Evolutionary conservation across 1,140 invertebrate species (phyloP).

Genomic region (Drosophila ambigua): DNA sequence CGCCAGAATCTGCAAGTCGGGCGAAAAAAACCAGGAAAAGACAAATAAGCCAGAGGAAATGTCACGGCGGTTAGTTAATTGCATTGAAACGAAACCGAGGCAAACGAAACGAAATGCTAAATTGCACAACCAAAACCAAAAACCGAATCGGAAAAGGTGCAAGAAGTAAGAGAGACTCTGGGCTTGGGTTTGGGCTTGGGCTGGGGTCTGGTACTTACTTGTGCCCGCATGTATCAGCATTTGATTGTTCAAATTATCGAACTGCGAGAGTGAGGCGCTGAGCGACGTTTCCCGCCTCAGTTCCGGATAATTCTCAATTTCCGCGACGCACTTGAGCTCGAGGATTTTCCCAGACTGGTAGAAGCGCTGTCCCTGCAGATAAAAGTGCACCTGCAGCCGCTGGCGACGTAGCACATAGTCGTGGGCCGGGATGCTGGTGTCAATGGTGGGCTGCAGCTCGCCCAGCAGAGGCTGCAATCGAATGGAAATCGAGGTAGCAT

Average conservation of each 20-base stretch:
- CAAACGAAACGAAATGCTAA: constrained; percentile 2
- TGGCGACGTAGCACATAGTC: constrained; percentile 76
- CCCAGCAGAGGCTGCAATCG: constrained; percentile 65
- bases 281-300: constrained; percentile 68
- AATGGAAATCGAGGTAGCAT: background rate
- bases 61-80: constrained; percentile 21
- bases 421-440: constrained; percentile 76
- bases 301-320: constrained; percentile 82
- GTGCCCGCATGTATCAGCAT: constrained; percentile 75
- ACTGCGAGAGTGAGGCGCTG: constrained; percentile 66
- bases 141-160: background rate
- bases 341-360: constrained; percentile 66
- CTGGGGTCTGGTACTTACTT: constrained; percentile 41
- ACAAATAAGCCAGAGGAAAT: constrained; percentile 5
- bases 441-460: constrained; percentile 72
- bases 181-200: too few species aligned
- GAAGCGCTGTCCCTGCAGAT: constrained; percentile 77
- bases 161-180: background rate
- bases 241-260: constrained; percentile 82
- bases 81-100: background rate
- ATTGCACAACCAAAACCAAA: constrained; percentile 4
- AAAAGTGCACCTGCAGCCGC: constrained; percentile 77
- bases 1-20: constrained; percentile 35
- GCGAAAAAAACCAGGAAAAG: constrained; percentile 1
- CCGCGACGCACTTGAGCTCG: constrained; percentile 80